Conservation (phyloP, 2,888 invertebrate species). For the Opisthograptis luteolata region DNA sequence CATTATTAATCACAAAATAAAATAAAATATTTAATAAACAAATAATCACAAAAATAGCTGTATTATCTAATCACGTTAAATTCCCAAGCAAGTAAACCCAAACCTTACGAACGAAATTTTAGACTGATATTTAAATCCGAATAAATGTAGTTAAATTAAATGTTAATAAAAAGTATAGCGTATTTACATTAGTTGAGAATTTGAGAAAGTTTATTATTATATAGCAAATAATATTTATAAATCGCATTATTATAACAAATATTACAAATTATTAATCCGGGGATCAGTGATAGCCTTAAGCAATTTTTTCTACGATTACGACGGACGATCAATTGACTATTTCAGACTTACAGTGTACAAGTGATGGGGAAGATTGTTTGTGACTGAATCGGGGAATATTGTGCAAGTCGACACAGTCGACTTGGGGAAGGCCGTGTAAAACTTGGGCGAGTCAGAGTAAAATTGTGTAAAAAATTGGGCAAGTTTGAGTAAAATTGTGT, state of each 20-base stretch:
- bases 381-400: constrained; percentile 1
- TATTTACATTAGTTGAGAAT: constrained; percentile 84
- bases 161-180: constrained; percentile 62
- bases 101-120: constrained; percentile 82
- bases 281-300: constrained; percentile 81
- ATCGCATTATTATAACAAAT: constrained; percentile 53
- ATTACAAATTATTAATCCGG: constrained; percentile 67
- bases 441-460: background rate
- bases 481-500: background rate
- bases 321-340: constrained; percentile 73
- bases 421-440: background rate
- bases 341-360: constrained; percentile 54
- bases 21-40: constrained; percentile 59
- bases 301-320: constrained; percentile 58
- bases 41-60: constrained; percentile 64
- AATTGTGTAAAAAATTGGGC: background rate
- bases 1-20: constrained; percentile 67
- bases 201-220: constrained; percentile 85
- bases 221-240: constrained; percentile 54
- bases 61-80: constrained; percentile 56
- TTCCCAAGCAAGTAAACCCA: constrained; percentile 76
- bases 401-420: background rate
- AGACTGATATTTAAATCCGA: constrained; percentile 82
- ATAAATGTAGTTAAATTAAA: constrained; percentile 55
- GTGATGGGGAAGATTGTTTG: constrained; percentile 38